Conservation (phyloP, 2,797 vertebrate genomes). For the Hafferia zeledoni region DNA sequence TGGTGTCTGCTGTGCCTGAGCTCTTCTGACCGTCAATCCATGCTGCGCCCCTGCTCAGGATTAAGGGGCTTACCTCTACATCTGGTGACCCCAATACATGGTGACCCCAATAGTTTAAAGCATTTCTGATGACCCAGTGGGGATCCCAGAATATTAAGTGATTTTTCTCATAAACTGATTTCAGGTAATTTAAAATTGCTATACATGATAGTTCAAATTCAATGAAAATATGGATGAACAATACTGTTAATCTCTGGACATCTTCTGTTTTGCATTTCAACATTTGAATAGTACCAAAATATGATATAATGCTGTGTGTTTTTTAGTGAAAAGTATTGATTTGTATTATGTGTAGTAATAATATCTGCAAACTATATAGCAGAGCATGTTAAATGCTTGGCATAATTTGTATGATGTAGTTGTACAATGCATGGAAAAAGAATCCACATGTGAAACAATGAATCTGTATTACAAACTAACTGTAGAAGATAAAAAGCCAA, state of each 20-base stretch:
- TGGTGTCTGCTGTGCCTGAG: too few species aligned
- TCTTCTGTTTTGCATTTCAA: neutral
- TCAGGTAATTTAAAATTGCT: neutral
- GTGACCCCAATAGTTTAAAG: neutral
- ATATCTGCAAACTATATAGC: neutral
- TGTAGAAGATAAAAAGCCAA: neutral
- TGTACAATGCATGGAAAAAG: neutral
- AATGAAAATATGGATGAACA: neutral
- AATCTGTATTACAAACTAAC: neutral
- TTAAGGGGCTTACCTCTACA: too few species aligned
- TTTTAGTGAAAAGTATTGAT: neutral
- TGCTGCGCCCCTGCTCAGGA: too few species aligned
- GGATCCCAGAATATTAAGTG: neutral
- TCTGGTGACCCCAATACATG: too few species aligned
- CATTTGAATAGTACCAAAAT: neutral
- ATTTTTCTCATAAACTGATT: neutral
- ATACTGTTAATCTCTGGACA: neutral
- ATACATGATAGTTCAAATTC: neutral
- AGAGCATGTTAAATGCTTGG: neutral
- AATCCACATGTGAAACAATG: neutral
- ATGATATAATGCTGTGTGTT: fast-evolving
- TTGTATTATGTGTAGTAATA: neutral
- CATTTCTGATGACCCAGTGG: neutral
- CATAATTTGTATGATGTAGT: neutral
- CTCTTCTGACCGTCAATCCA: too few species aligned